phyloP scores from a whole-genome alignment of 2,797 vertebrate species.

The Scyliorhinus canicula region DNA sequence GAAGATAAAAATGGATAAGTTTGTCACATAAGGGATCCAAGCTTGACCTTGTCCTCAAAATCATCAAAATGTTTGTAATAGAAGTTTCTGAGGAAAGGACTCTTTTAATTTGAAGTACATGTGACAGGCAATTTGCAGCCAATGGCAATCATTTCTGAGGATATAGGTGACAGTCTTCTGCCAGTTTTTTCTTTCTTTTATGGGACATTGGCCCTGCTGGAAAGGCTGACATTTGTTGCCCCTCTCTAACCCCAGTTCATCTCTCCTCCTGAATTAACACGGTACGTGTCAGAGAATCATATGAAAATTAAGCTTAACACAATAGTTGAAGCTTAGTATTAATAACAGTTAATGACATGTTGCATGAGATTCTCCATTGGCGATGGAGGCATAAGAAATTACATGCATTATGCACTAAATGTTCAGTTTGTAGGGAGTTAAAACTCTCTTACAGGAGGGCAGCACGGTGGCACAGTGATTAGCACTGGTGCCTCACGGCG shows the following conservation, averaged over 20 bases:
- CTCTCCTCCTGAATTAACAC: neutral
- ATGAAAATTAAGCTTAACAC: neutral
- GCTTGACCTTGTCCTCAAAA: neutral
- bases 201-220: neutral
- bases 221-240: neutral
- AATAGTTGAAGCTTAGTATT: neutral
- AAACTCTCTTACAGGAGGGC: neutral
- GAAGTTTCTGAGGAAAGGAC: neutral
- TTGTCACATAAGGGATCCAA: neutral
- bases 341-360: neutral
- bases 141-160: neutral
- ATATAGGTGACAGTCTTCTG: neutral
- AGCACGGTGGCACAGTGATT: too few species aligned
- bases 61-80: neutral
- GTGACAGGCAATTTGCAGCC: neutral
- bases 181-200: neutral
- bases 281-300: neutral
- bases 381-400: neutral
- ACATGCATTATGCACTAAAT: too few species aligned
- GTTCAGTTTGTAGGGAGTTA: neutral
- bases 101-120: neutral
- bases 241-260: neutral
- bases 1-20: neutral
- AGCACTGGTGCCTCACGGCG: too few species aligned
- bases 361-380: neutral